phyloP scores from a whole-genome alignment of 2,797 vertebrate species.

The Danio jaintianensis region DNA sequence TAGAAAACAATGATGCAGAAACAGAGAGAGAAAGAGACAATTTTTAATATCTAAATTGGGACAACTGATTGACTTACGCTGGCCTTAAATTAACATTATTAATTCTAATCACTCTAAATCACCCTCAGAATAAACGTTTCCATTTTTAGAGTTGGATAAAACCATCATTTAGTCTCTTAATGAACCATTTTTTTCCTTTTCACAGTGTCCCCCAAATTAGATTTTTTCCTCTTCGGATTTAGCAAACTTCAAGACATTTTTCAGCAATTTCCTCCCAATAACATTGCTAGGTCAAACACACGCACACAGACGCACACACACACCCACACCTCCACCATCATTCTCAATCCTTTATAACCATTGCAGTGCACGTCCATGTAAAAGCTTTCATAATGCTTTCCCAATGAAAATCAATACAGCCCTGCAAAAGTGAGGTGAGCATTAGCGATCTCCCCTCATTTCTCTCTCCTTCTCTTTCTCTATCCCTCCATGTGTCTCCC shows the following conservation, averaged over 20 bases:
- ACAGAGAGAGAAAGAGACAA: background rate
- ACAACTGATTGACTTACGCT: background rate
- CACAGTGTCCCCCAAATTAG: background rate
- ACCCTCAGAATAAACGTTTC: background rate
- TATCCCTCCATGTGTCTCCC: slow-evolving; percentile 40
- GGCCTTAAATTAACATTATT: slow-evolving; percentile 1
- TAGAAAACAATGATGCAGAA: slow-evolving; percentile 31
- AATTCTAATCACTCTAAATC: background rate
- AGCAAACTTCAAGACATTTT: slow-evolving; percentile 26
- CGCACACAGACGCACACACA: slow-evolving; percentile 21
- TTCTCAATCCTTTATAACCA: slow-evolving; percentile 42
- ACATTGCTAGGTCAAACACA: slow-evolving; percentile 42
- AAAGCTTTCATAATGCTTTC: slow-evolving; percentile 50
- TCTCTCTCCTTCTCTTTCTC: slow-evolving; percentile 30
- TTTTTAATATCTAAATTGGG: background rate
- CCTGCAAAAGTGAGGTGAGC: slow-evolving; percentile 46
- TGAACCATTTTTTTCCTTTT: background rate
- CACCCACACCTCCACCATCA: slow-evolving; percentile 26
- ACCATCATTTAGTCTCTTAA: background rate
- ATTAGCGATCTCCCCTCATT: slow-evolving; percentile 47
- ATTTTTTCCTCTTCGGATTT: slow-evolving; percentile 2
- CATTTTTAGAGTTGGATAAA: slow-evolving; percentile 14
- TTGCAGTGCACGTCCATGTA: slow-evolving; percentile 45
- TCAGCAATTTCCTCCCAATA: slow-evolving; percentile 17
- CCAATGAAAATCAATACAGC: slow-evolving; percentile 54